Conservation (phyloP, 2,888 invertebrate species). For the Tenthredo amoena region DNA sequence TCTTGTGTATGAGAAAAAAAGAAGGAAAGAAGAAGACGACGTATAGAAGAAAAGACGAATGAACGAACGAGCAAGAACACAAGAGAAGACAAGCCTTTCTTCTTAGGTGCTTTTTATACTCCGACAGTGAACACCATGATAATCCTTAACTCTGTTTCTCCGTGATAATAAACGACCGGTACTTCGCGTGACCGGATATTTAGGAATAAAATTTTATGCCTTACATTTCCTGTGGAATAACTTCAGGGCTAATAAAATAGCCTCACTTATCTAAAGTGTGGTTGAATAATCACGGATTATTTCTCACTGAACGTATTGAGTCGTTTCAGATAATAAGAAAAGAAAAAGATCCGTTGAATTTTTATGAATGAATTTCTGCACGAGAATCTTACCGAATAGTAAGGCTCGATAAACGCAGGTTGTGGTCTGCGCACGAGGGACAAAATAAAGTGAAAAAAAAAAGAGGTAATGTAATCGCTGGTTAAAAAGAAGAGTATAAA, state of each 20-base stretch:
- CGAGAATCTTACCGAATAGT: neutral
- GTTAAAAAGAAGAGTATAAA: conserved; percentile 18
- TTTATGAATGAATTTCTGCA: conserved; percentile 10
- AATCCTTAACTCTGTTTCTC: neutral
- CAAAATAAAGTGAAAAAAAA: neutral
- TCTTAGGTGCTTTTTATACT: neutral
- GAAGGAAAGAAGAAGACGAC: neutral
- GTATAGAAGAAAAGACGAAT: conserved; percentile 34
- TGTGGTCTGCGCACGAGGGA: conserved; percentile 23
- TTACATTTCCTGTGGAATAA: neutral
- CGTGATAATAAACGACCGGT: conserved; percentile 22
- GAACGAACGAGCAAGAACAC: conserved; percentile 42
- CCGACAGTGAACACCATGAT: neutral
- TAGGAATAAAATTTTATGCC: conserved; percentile 25
- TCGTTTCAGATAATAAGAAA: neutral
- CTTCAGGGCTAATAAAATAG: neutral
- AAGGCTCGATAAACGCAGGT: conserved; percentile 18
- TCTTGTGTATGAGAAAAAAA: conserved; percentile 48
- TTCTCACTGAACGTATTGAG: neutral
- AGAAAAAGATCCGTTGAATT: neutral
- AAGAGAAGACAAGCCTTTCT: conserved; percentile 39
- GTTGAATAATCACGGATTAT: neutral
- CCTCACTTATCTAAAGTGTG: neutral
- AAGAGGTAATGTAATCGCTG: conserved; percentile 15
- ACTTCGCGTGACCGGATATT: conserved; percentile 41